phyloP scores from a whole-genome alignment of 2,113 vertebrate genomes.

The Ammodramus savannarum region DNA sequence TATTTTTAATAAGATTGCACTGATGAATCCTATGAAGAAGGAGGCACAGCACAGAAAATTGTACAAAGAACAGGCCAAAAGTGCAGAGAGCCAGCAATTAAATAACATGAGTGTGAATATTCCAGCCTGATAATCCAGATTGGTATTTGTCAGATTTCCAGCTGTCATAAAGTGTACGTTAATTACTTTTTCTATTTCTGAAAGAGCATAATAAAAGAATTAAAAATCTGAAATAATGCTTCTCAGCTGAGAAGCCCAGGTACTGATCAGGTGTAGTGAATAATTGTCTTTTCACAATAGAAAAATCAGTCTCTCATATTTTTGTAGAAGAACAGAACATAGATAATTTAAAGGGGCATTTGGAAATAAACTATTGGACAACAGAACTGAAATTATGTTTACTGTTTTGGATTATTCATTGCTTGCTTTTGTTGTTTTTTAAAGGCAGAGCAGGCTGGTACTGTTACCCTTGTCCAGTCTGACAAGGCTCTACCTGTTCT shows the following conservation, averaged over 20 bases:
- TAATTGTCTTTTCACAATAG: neutral
- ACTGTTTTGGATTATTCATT: constrained; percentile 6
- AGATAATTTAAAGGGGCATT: constrained; percentile 7
- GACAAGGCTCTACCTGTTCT: neutral
- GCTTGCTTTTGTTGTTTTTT: neutral
- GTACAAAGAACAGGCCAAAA: neutral
- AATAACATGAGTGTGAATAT: neutral
- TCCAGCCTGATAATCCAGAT: neutral
- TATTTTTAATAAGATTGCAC: neutral
- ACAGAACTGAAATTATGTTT: neutral
- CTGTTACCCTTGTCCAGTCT: neutral
- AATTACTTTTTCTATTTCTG: neutral
- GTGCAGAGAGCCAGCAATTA: neutral
- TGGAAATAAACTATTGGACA: constrained; percentile 27
- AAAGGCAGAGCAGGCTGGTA: neutral
- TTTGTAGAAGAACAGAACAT: constrained; percentile 7
- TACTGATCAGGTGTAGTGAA: neutral
- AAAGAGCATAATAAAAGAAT: neutral
- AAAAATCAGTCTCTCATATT: neutral
- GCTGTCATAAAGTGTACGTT: neutral
- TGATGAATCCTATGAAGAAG: neutral
- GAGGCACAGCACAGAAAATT: neutral
- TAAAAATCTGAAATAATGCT: neutral
- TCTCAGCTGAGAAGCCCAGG: neutral
- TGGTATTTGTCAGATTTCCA: neutral